Conservation (phyloP, 2,888 invertebrate genomes). For the Tiphia femorata region DNA sequence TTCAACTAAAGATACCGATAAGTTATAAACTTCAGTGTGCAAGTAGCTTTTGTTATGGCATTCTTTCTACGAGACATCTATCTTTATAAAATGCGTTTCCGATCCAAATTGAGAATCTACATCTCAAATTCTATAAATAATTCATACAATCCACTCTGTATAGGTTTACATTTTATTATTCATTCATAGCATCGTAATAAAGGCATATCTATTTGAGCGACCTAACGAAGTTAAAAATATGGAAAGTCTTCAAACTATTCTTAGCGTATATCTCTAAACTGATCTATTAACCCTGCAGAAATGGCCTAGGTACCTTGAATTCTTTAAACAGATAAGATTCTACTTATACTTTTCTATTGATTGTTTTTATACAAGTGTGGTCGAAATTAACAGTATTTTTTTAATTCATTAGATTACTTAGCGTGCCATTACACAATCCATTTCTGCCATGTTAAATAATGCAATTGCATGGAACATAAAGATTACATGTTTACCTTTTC, state of each 20-base stretch:
- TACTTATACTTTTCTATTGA: constrained; percentile 48
- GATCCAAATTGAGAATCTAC: too few relatives aligned
- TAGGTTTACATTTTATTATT: too few relatives aligned
- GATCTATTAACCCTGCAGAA: constrained; percentile 18
- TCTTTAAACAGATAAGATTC: constrained; percentile 8
- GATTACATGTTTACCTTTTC: constrained; percentile 25
- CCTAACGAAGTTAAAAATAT: constrained; percentile 36
- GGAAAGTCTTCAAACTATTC: constrained; percentile 20
- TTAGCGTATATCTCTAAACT: constrained; percentile 13
- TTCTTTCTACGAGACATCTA: too few relatives aligned
- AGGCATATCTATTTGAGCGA: constrained; percentile 43
- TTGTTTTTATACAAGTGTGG: constrained; percentile 49
- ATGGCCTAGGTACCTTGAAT: constrained; percentile 42
- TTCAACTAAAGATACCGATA: too few relatives aligned
- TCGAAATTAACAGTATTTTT: constrained; percentile 51
- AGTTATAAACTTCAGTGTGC: too few relatives aligned
- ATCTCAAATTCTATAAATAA: too few relatives aligned
- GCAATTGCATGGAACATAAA: constrained; percentile 18
- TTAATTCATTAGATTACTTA: constrained; percentile 53
- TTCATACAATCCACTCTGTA: too few relatives aligned
- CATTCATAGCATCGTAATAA: constrained; percentile 37
- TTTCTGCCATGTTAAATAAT: constrained; percentile 39
- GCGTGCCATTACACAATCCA: constrained; percentile 59
- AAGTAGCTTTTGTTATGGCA: too few relatives aligned
- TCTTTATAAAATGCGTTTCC: too few relatives aligned